Conservation (phyloP, 2,888 invertebrate genomes). For the Lycophotia porphyrea region DNA sequence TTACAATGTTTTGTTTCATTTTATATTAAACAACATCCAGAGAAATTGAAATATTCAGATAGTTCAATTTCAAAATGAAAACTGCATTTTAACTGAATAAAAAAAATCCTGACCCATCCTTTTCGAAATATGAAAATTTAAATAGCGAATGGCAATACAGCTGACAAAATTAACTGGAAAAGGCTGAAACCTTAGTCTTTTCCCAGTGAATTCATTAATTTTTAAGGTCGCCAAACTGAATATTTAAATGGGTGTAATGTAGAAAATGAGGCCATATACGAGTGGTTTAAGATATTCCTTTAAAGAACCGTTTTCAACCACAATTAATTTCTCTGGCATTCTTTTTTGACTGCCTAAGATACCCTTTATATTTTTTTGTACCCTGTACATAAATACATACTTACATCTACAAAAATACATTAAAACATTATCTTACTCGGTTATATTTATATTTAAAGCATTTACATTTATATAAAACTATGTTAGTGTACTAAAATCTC, state of each 20-base stretch:
- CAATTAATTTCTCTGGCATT: not conserved
- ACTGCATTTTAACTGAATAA: not conserved
- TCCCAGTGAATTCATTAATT: not conserved
- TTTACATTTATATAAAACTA: conserved; percentile 67
- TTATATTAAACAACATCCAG: not conserved
- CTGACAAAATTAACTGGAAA: not conserved
- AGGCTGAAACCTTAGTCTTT: not conserved
- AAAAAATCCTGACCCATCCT: not conserved
- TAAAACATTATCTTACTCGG: conserved; percentile 44
- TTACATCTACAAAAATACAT: conserved; percentile 43
- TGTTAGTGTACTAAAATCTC: conserved; percentile 56
- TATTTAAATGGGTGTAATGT: not conserved
- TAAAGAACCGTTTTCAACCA: not conserved
- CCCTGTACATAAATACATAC: conserved; percentile 69
- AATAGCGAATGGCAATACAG: not conserved
- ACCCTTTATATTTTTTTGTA: conserved; percentile 44
- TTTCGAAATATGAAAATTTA: not conserved
- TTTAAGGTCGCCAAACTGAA: not conserved
- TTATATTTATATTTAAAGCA: conserved; percentile 72
- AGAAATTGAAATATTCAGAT: not conserved
- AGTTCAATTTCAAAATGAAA: not conserved
- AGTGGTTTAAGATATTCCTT: not conserved
- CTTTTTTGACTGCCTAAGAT: not conserved
- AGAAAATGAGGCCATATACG: not conserved
- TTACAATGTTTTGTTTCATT: not conserved